Percentiles rank a stretch among this genome's conserved stretches.
Evolutionary conservation across 2,888 invertebrate species (phyloP).

Genomic region (Hirtodrosophila duncani): DNA sequence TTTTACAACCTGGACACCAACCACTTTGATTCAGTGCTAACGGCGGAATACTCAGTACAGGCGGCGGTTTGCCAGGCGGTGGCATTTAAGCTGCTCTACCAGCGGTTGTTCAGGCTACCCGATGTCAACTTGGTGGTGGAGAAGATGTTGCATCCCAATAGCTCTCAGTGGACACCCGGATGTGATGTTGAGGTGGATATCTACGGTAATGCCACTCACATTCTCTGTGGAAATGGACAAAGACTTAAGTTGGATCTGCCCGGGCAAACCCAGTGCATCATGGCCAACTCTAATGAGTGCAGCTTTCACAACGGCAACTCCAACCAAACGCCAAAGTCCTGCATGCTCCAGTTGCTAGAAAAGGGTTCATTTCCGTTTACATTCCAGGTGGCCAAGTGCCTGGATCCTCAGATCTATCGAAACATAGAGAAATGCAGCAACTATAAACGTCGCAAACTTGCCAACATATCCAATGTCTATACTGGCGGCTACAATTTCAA

Average conservation of each 20-base stretch:
- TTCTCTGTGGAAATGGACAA: conserved; percentile 78
- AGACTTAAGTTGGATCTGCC: conserved; percentile 77
- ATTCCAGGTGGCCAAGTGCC: conserved; percentile 92
- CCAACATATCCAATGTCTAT: conserved; percentile 63
- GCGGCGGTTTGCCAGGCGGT: conserved; percentile 92
- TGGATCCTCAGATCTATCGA: conserved; percentile 91
- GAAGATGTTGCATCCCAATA: conserved; percentile 83
- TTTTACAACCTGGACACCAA: conserved; percentile 81
- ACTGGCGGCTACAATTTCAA: conserved; percentile 66
- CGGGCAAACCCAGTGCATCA: conserved; percentile 66
- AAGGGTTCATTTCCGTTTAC: conserved; percentile 84
- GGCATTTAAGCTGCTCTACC: conserved; percentile 89
- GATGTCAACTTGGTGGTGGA: conserved; percentile 86
- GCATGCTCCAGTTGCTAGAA: conserved; percentile 69
- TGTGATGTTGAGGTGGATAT: conserved; percentile 51
- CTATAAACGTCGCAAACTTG: conserved; percentile 86
- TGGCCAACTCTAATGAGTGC: conserved; percentile 67
- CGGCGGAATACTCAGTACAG: conserved; percentile 84
- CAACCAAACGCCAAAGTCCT: conserved; percentile 46
- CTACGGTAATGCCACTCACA: conserved; percentile 52
- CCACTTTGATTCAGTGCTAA: conserved; percentile 91
- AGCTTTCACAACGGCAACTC: conserved; percentile 62
- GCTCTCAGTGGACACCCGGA: conserved; percentile 45
- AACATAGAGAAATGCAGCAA: conserved; percentile 95
- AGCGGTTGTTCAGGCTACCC: conserved; percentile 87